Conservation (phyloP, 2,888 invertebrate species). For the Dynastes tityus region DNA sequence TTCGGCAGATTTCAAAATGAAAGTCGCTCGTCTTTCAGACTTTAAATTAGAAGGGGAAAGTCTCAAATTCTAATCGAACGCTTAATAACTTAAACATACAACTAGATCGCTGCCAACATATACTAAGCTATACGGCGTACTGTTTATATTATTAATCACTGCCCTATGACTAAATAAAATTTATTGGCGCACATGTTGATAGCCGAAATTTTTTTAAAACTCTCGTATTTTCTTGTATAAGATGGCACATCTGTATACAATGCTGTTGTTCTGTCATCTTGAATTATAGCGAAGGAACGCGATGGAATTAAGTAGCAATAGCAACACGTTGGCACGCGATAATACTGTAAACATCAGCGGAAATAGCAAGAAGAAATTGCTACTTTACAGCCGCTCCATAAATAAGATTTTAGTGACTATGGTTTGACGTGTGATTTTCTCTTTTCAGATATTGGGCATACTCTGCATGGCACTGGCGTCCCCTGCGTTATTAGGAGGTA, state of each 20-base stretch:
- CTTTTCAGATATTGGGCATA: slow-evolving; percentile 85
- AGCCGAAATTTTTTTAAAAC: not conserved
- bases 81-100: slow-evolving; percentile 25
- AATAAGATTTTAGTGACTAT: slow-evolving; percentile 15
- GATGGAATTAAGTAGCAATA: not conserved
- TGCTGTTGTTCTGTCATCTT: not conserved
- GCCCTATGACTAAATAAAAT: not conserved
- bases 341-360: slow-evolving; percentile 7
- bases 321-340: not conserved
- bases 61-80: not conserved
- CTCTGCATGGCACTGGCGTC: slow-evolving; percentile 89
- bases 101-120: not conserved
- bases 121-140: not conserved
- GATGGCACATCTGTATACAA: not conserved
- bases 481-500: slow-evolving; percentile 76
- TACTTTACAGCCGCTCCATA: not conserved
- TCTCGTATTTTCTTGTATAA: not conserved
- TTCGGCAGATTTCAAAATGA: not conserved
- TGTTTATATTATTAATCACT: slow-evolving; percentile 6
- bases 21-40: not conserved
- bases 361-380: slow-evolving; percentile 11
- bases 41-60: slow-evolving; percentile 1
- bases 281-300: not conserved
- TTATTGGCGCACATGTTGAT: slow-evolving; percentile 16
- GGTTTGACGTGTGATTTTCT: slow-evolving; percentile 54